phyloP scores from a whole-genome alignment of 2,113 vertebrate species.

The Hystrix cristata region DNA sequence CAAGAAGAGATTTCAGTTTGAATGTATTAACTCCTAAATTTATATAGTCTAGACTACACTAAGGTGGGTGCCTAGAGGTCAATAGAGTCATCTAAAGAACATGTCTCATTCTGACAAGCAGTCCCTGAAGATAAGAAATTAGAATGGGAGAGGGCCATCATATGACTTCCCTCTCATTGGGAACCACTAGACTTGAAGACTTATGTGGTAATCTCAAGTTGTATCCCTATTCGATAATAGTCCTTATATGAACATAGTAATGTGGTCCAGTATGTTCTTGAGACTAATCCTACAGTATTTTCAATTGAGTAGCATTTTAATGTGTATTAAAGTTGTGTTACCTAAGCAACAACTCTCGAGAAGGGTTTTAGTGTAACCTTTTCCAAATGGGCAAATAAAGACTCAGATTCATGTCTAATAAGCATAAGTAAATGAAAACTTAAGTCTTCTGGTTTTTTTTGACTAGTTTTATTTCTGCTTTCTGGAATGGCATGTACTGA shows the following conservation, averaged over 20 bases:
- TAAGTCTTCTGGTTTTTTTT: background rate
- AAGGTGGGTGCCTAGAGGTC: background rate
- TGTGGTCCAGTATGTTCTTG: background rate
- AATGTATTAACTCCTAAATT: background rate
- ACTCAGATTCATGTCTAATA: background rate
- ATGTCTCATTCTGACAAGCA: background rate
- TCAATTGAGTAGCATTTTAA: background rate
- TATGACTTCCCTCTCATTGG: background rate
- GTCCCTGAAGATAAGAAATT: background rate
- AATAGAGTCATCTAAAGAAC: background rate
- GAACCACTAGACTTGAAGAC: background rate
- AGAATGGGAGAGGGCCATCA: background rate
- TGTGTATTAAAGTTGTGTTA: background rate
- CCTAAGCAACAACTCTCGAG: background rate
- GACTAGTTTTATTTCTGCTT: background rate
- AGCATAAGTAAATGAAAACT: background rate
- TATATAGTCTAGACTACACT: background rate
- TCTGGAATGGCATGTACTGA: background rate
- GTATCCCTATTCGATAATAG: accelerated
- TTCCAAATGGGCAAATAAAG: background rate
- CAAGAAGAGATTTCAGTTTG: slow-evolving; percentile 11
- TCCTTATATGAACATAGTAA: background rate
- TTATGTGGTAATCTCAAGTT: background rate
- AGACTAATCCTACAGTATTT: background rate
- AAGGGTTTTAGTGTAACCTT: slow-evolving; percentile 9